Evolutionary conservation across 1,140 invertebrate species (phyloP).

Genomic region (Chironomus striatipennis): DNA sequence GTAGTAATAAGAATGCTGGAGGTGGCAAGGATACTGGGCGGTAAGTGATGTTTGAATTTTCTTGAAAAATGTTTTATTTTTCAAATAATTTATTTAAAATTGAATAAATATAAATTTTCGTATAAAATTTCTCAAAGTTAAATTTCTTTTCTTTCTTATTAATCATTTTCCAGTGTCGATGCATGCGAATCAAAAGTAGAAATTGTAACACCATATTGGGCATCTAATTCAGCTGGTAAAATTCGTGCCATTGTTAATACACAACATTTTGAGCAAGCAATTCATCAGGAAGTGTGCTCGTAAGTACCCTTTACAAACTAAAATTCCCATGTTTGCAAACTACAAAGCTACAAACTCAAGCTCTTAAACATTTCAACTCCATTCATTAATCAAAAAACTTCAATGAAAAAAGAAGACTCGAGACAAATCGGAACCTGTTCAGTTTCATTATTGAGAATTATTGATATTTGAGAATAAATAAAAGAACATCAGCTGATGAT

Average conservation of each 20-base stretch:
- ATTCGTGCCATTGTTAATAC: slow-evolving; percentile 86
- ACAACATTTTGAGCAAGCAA: slow-evolving; percentile 89
- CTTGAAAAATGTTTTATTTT: background rate
- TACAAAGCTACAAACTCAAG: background rate
- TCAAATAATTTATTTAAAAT: no score
- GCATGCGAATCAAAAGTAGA: slow-evolving; percentile 87
- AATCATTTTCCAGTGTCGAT: slow-evolving; percentile 59
- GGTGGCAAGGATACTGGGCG: slow-evolving; percentile 47
- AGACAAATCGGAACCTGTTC: no score
- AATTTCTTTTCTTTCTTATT: slow-evolving; percentile 29
- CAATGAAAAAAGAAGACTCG: no score
- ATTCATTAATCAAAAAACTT: background rate
- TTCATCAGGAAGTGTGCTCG: slow-evolving; percentile 90
- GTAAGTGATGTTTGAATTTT: no score
- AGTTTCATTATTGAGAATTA: no score
- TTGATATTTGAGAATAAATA: no score
- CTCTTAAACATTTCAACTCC: background rate
- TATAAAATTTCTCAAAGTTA: slow-evolving; percentile 26
- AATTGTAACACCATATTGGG: slow-evolving; percentile 90
- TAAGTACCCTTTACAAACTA: slow-evolving; percentile 49
- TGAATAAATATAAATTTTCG: no score
- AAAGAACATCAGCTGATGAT: no score
- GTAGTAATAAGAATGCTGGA: slow-evolving; percentile 38
- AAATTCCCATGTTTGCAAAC: background rate
- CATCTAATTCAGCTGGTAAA: slow-evolving; percentile 83